A percentile compares a stretch with the other conserved stretches of the same genome.
These are phyloP conservation scores for Netelia virgata DNA, from an alignment of 2,888 invertebrate species.

Conservation along the genomic window DNA sequence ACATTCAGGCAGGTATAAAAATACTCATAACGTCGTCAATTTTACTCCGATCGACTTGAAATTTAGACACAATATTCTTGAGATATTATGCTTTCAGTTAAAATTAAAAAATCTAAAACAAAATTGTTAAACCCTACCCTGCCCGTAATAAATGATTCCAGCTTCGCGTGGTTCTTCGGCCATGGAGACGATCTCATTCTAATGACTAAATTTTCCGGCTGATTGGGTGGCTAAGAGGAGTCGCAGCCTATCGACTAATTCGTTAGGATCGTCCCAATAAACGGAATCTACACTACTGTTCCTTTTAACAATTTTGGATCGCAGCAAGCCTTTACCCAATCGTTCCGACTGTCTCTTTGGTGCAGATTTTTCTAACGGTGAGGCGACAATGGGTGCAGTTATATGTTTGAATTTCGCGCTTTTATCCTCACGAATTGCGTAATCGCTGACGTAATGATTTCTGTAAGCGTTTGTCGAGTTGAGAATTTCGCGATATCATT, in stretches of 20 bases:
- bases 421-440: constrained; percentile 30
- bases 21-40: too few species aligned
- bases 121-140: too few species aligned
- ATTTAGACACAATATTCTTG: too few species aligned
- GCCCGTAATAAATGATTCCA: constrained; percentile 68
- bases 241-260: constrained; percentile 64
- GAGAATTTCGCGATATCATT: constrained; percentile 61
- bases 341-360: too few species aligned
- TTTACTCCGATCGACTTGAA: too few species aligned
- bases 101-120: too few species aligned
- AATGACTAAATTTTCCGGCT: constrained; percentile 64
- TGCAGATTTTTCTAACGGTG: too few species aligned
- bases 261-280: constrained; percentile 69
- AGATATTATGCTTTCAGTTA: too few species aligned
- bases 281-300: constrained; percentile 44
- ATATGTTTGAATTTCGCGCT: constrained; percentile 32
- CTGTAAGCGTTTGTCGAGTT: constrained; percentile 60
- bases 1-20: too few species aligned
- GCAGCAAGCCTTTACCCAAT: background rate
- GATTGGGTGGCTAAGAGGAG: constrained; percentile 63
- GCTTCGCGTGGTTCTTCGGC: constrained; percentile 67
- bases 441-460: constrained; percentile 50
- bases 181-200: constrained; percentile 66
- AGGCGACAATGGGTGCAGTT: too few species aligned
- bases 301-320: background rate